phyloP scores from a whole-genome alignment of 2,888 invertebrate genomes.

The Norana najaformis region DNA sequence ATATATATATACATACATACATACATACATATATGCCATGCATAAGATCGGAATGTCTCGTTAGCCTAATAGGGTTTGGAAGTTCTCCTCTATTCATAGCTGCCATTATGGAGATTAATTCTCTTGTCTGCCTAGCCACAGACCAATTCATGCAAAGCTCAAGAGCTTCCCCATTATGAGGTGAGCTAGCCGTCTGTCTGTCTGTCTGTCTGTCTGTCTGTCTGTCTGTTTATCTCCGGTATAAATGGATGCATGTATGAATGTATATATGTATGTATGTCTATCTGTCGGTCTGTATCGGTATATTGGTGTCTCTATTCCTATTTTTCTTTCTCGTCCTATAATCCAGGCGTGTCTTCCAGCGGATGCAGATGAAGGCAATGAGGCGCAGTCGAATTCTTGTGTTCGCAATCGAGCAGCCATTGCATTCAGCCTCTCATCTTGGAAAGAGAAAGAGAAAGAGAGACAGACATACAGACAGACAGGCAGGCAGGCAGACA shows the following conservation, averaged over 20 bases:
- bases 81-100: background rate
- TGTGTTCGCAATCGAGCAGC: background rate
- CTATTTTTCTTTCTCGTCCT: conserved; percentile 19
- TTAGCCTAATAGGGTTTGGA: background rate
- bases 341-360: background rate
- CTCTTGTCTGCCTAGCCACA: background rate
- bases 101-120: background rate
- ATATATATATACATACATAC: background rate
- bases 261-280: background rate
- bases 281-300: background rate
- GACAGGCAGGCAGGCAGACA: background rate
- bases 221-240: background rate
- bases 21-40: background rate
- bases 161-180: background rate
- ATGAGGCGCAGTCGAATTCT: conserved; percentile 13
- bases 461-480: background rate
- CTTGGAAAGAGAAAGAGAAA: too few species aligned
- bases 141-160: background rate
- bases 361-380: background rate
- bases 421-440: conserved; percentile 13
- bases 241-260: too few species aligned
- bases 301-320: background rate
- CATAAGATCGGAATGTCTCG: background rate
- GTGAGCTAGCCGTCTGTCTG: background rate
- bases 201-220: background rate